A percentile compares a stretch with the other conserved stretches of the same genome.
Evolutionary conservation across 2,888 invertebrate species (phyloP).

Genomic region (Neoitamus cyanurus): DNA sequence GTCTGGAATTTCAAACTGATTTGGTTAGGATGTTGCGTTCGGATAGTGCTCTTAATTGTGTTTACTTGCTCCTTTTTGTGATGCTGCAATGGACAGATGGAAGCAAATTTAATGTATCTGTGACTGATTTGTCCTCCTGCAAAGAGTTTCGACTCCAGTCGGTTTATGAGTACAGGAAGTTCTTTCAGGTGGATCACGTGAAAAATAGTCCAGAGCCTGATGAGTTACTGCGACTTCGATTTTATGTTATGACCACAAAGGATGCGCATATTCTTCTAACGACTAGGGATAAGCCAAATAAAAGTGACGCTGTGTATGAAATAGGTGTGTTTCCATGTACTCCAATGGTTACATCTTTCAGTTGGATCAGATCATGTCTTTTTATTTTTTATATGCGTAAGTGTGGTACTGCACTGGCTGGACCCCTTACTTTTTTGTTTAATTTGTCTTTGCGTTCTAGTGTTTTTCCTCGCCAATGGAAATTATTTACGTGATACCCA

Average conservation of each 20-base stretch:
- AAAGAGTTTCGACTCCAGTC: slow-evolving; percentile 69
- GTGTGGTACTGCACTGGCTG: no score
- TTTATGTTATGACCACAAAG: slow-evolving; percentile 74
- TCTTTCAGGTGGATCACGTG: slow-evolving; percentile 67
- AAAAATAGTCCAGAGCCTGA: slow-evolving; percentile 59
- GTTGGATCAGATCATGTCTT: no score
- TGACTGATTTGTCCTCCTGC: slow-evolving; percentile 65
- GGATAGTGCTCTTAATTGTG: not conserved
- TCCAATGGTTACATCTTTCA: no score
- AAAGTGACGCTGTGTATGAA: slow-evolving; percentile 74
- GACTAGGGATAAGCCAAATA: slow-evolving; percentile 66
- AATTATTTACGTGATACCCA: no score
- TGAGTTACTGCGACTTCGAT: slow-evolving; percentile 71
- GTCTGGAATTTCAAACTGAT: not conserved
- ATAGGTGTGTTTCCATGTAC: slow-evolving; percentile 70
- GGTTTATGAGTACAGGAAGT: slow-evolving; percentile 72
- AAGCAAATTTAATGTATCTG: slow-evolving; percentile 60
- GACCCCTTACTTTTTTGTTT: no score
- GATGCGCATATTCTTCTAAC: slow-evolving; percentile 78
- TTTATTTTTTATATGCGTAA: not conserved
- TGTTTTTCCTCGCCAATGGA: no score
- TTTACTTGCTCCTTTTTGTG: not conserved
- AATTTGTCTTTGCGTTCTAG: no score
- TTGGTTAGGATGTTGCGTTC: not conserved
- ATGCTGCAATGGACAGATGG: not conserved